Evolutionary conservation across 2,888 invertebrate genomes (phyloP).

Genomic region (Miltochrista miniata): DNA sequence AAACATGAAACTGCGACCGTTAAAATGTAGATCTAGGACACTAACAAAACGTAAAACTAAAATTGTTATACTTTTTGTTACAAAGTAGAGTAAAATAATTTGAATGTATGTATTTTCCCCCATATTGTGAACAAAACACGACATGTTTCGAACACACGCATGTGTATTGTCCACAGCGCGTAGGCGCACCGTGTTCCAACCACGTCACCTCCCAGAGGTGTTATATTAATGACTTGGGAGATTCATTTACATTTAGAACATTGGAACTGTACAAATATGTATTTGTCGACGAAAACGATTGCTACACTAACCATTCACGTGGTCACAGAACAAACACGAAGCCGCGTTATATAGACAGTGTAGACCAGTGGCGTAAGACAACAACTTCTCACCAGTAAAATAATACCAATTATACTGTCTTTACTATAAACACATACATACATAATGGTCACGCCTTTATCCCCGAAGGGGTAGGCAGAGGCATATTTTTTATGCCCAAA

Average conservation of each 20-base stretch:
- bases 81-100: not conserved
- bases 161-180: not conserved
- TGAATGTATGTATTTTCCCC: not conserved
- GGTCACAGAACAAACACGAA: too few species aligned
- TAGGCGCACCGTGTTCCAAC: slow-evolving; percentile 16
- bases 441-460: too few species aligned
- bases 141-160: not conserved
- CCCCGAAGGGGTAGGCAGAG: too few species aligned
- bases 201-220: slow-evolving; percentile 16
- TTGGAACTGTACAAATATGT: not conserved
- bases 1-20: too few species aligned
- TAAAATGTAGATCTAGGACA: too few species aligned
- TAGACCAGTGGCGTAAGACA: too few species aligned
- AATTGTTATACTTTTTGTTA: not conserved
- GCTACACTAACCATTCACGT: not conserved
- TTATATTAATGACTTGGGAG: slow-evolving; percentile 19
- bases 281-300: not conserved
- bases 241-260: slow-evolving; percentile 1
- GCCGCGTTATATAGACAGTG: too few species aligned
- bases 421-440: too few species aligned
- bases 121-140: not conserved
- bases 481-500: too few species aligned
- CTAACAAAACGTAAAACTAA: not conserved
- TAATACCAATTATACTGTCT: too few species aligned
- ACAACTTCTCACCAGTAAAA: too few species aligned